Conservation (phyloP, 2,888 invertebrate species). For the Papilio gigon region DNA sequence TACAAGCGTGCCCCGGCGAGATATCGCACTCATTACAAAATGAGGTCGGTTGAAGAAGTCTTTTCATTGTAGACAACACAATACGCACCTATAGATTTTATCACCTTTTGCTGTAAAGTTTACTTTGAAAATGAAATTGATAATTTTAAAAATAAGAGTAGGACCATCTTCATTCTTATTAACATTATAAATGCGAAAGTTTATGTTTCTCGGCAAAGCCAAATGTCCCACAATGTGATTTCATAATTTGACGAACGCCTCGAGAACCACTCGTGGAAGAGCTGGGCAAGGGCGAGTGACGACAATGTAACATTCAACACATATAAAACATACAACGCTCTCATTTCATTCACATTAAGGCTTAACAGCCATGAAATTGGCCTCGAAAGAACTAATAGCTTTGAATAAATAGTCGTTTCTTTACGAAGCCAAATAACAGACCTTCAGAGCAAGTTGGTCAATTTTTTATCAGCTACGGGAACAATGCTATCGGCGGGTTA, state of each 20-base stretch:
- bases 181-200: too few species aligned
- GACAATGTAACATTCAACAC: constrained; percentile 11
- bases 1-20: constrained; percentile 38
- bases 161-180: too few species aligned
- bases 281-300: neutral
- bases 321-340: constrained; percentile 11
- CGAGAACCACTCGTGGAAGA: neutral
- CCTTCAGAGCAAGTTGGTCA: neutral
- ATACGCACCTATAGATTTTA: too few species aligned
- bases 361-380: constrained; percentile 40
- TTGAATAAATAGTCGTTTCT: constrained; percentile 35
- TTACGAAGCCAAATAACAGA: neutral
- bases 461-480: constrained; percentile 46
- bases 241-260: neutral
- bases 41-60: constrained; percentile 21
- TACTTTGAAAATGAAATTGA: too few species aligned
- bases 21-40: constrained; percentile 25
- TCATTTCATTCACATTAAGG: constrained; percentile 25
- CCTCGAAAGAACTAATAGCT: constrained; percentile 26
- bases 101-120: too few species aligned
- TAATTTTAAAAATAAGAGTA: too few species aligned
- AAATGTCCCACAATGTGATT: neutral
- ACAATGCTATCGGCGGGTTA: constrained; percentile 51
- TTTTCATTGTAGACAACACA: neutral
- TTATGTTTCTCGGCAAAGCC: neutral